These are phyloP conservation scores for Butorides virescens DNA, from an alignment of 2,113 vertebrate genomes.

Conservation along the genomic window DNA sequence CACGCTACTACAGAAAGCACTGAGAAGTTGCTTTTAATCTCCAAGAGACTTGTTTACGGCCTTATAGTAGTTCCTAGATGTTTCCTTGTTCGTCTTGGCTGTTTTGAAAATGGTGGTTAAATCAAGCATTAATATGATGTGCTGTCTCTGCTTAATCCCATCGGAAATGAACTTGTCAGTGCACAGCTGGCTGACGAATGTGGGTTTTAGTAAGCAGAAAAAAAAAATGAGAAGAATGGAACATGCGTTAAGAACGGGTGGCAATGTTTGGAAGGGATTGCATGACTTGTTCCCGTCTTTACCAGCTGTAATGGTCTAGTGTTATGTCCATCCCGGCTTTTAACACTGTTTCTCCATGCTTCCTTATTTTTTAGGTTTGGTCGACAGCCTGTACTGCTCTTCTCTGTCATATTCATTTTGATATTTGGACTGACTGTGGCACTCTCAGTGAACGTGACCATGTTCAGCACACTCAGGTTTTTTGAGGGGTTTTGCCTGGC, in stretches of 20 bases:
- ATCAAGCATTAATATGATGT: background rate
- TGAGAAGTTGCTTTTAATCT: background rate
- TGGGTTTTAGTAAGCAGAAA: background rate
- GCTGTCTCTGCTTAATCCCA: background rate
- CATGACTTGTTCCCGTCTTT: background rate
- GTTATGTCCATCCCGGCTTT: background rate
- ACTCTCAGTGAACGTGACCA: constrained; percentile 93
- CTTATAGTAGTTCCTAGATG: background rate
- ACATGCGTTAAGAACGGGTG: background rate
- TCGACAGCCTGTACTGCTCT: constrained; percentile 88
- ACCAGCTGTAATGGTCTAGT: background rate
- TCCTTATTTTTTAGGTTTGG: constrained; percentile 82
- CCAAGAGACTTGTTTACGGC: background rate
- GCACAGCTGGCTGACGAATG: background rate
- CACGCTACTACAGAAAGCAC: background rate
- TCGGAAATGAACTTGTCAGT: background rate
- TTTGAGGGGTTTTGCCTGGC: constrained; percentile 98
- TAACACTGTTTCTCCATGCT: background rate
- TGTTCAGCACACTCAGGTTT: constrained; percentile 98
- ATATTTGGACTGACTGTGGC: constrained; percentile 93
- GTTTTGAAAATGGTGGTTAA: background rate
- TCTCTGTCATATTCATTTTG: constrained; percentile 90
- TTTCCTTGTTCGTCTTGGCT: background rate
- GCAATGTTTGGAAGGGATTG: background rate
- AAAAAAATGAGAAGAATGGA: background rate